Percentiles rank a stretch among this genome's conserved stretches.
Evolutionary conservation across 2,797 vertebrate genomes (phyloP).

Genomic region (Rhabdophis nuchalis): DNA sequence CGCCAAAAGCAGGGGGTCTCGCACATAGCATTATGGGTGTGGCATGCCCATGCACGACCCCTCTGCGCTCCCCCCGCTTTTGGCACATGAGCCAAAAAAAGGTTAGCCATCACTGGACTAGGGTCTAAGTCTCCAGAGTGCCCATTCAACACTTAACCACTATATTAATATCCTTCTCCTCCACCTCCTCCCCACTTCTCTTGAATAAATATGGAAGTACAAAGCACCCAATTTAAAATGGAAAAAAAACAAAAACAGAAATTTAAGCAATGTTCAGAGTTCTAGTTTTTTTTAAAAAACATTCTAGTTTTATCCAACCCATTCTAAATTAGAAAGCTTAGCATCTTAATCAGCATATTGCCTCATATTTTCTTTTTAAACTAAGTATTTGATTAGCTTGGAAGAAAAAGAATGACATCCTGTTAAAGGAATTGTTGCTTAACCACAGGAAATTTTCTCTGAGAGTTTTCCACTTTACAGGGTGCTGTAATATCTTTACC

Average conservation of each 20-base stretch:
- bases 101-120: too few species aligned
- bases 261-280: background rate
- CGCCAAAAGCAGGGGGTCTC: too few species aligned
- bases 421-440: background rate
- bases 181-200: background rate
- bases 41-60: too few species aligned
- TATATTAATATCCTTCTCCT: background rate
- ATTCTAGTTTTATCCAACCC: background rate
- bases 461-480: background rate
- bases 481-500: background rate
- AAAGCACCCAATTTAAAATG: background rate
- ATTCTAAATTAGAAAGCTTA: background rate
- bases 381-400: background rate
- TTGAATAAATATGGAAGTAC: background rate
- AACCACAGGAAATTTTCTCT: background rate
- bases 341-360: background rate
- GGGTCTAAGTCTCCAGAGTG: background rate
- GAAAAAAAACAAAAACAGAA: background rate
- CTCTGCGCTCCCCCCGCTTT: too few species aligned
- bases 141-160: background rate
- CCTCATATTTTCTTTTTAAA: background rate
- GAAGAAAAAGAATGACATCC: background rate
- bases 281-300: background rate
- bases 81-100: too few species aligned
- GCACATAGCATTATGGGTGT: too few species aligned